phyloP scores from a whole-genome alignment of 2,797 vertebrate species.

The Chelonia mydas region DNA sequence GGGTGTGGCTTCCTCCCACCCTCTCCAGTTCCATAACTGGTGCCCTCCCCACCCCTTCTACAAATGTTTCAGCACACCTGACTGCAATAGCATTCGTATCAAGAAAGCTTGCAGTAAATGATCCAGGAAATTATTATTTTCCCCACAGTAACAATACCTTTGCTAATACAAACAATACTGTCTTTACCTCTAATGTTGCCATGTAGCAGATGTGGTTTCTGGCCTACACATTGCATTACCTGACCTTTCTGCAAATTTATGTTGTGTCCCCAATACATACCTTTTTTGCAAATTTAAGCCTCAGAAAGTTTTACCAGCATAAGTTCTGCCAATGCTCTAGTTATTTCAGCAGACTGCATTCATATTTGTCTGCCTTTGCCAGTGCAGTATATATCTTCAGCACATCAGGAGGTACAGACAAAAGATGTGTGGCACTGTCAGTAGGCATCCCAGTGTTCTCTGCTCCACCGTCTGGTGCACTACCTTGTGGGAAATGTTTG shows the following conservation, averaged over 20 bases:
- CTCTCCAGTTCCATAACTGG: no score
- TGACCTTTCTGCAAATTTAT: background rate
- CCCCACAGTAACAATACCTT: background rate
- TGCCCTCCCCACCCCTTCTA: no score
- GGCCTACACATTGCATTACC: background rate
- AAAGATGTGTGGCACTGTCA: background rate
- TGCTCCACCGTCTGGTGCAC: rapidly evolving
- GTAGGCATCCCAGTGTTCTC: background rate
- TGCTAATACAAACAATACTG: background rate
- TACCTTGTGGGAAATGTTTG: background rate
- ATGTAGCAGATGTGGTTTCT: background rate
- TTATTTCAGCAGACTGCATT: background rate
- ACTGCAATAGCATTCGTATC: conserved; percentile 2
- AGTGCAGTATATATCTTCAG: background rate
- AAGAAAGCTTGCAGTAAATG: conserved; percentile 1
- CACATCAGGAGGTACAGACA: background rate
- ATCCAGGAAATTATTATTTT: background rate
- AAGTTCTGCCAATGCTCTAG: background rate
- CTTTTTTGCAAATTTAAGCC: background rate
- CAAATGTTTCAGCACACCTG: no score
- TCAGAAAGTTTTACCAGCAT: background rate
- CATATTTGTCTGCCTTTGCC: background rate
- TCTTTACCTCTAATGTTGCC: background rate
- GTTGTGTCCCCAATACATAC: background rate
- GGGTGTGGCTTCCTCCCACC: no score